Percentiles rank a stretch among this genome's conserved stretches.
phyloP scores from a whole-genome alignment of 2,113 vertebrate genomes.

The Oncorhynchus clarkii region DNA sequence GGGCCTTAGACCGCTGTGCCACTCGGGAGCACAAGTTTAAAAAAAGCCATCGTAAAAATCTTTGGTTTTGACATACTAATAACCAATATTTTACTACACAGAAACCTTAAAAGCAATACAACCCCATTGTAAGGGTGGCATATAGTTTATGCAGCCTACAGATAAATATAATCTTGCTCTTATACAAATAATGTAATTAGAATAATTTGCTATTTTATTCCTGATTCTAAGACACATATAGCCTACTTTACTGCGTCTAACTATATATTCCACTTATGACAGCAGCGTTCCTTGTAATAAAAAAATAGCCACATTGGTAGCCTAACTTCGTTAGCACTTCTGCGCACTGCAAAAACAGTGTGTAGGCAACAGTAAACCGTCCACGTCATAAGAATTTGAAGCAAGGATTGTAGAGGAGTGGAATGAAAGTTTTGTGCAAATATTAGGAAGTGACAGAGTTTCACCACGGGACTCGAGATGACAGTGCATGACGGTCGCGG shows the following conservation, averaged over 20 bases:
- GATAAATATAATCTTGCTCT: too few species aligned
- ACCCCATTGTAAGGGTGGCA: too few species aligned
- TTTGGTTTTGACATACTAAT: too few species aligned
- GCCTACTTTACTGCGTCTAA: neutral
- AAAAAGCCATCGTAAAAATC: too few species aligned
- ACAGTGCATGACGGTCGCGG: constrained; percentile 79
- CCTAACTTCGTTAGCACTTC: neutral
- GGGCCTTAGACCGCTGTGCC: too few species aligned
- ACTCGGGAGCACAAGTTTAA: too few species aligned
- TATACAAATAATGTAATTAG: too few species aligned
- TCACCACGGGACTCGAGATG: constrained; percentile 73
- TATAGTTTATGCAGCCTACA: too few species aligned
- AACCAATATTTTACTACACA: too few species aligned
- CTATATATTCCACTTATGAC: neutral
- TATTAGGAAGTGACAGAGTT: constrained; percentile 62
- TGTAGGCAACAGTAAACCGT: neutral
- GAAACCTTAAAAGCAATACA: too few species aligned
- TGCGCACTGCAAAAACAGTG: neutral
- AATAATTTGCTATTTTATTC: too few species aligned
- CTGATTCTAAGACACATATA: neutral
- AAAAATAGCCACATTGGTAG: neutral
- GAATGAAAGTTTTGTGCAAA: constrained; percentile 51
- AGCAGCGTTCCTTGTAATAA: neutral
- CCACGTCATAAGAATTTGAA: neutral
- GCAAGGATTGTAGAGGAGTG: neutral